Evolutionary conservation across 2,888 invertebrate genomes (phyloP).

Genomic region (Hecatera dysodea): DNA sequence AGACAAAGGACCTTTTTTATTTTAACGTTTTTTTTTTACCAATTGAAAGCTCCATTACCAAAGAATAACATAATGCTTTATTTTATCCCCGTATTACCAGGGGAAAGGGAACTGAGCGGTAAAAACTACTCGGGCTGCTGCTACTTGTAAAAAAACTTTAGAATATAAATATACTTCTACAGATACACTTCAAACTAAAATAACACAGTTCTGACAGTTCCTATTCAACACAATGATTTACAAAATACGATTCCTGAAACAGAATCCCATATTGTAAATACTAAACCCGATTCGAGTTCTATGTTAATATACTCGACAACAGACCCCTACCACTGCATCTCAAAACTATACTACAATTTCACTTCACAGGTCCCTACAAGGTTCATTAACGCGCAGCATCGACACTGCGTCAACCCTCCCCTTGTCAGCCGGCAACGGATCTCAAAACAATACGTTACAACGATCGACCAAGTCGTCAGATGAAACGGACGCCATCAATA

Average conservation of each 20-base stretch:
- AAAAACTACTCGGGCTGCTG: too few relatives aligned
- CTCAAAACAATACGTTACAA: conserved; percentile 86
- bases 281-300: conserved; percentile 32
- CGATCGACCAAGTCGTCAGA: conserved; percentile 82
- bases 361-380: conserved; percentile 83
- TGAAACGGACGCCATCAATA: conserved; percentile 86
- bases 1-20: too few relatives aligned
- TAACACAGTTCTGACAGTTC: background rate
- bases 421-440: conserved; percentile 83
- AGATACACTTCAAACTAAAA: background rate
- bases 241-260: conserved; percentile 4
- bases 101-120: too few relatives aligned
- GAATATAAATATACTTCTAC: too few relatives aligned
- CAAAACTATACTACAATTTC: conserved; percentile 18
- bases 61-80: too few relatives aligned
- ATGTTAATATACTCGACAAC: conserved; percentile 52
- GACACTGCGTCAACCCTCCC: conserved; percentile 87
- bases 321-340: conserved; percentile 20
- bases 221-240: background rate
- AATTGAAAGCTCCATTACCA: too few relatives aligned
- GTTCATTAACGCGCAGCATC: conserved; percentile 87
- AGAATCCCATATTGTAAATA: conserved; percentile 31
- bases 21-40: too few relatives aligned
- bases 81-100: too few relatives aligned
- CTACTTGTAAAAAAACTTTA: too few relatives aligned